Base-by-base conservation (phyloP, 2,113 vertebrate species). In the Actinemys pallida region DNA sequence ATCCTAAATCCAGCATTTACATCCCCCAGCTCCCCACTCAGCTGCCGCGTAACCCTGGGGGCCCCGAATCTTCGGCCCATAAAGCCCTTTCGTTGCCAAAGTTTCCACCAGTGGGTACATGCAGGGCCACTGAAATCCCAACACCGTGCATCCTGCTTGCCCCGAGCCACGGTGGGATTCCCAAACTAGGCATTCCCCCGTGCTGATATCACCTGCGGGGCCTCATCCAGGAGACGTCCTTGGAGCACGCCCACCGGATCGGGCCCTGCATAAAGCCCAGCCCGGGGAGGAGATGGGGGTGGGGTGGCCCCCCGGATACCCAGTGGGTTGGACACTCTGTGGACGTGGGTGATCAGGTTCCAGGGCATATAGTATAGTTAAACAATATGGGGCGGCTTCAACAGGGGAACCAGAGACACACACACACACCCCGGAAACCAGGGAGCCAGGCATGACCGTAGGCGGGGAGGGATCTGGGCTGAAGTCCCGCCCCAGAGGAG, bases 91-190 rank as follows among this genome's bases (percentile, higher is more conserved):
- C 4, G 1, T n/a, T 69, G 35, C 14, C 35, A 19, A 69, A 69
- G 62, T 20, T 69, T 20, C 65, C 35, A 2, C 16, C 35, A 10
- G 17, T 4, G 7, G 35, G 65, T 39, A 10, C 0, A 4, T 17
- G 62, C 62, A 8, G 2, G 16, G 19, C n/a, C 1, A 5, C 31
- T 8, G 1, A 59, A 11, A 39, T 72, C n/a, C n/a, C 10, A 4
- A 10, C 4, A 1, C n/a, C 10, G 2, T 10, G n/a, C 4, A 5
- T 39, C n/a, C 65, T 5, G 19, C 8, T n/a, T 4, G 1, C 4
- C n/a, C 65, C n/a, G 22, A 72, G 16, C 65, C 16, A 8, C 2
- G 2, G 65, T 4, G 8, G 19, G 65, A 69, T n/a, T 72, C 19
- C 19, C 65, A 39, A 9, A n/a, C 8, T 9, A 5, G 8, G 65